These are phyloP conservation scores for Spilogale gracilis DNA, from an alignment of 2,113 vertebrate genomes.

Conservation along the genomic window DNA sequence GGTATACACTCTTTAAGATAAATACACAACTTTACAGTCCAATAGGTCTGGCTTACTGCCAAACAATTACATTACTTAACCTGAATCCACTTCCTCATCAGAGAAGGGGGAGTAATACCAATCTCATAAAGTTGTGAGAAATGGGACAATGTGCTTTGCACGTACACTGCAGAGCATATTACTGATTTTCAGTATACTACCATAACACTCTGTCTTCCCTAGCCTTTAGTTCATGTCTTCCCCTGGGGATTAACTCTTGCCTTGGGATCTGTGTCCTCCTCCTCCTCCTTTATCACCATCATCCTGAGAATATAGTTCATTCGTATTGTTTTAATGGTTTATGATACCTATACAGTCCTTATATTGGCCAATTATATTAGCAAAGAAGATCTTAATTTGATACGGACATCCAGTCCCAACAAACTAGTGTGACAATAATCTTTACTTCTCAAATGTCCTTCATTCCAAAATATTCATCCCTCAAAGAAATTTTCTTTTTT, in stretches of 20 bases:
- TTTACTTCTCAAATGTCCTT: conserved; percentile 30
- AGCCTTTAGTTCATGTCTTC: not conserved
- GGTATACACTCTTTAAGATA: not conserved
- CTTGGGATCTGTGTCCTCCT: not conserved
- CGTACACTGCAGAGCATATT: not conserved
- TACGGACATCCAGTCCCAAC: not conserved
- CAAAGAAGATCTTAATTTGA: conserved; percentile 22
- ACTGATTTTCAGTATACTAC: not conserved
- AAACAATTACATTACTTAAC: not conserved
- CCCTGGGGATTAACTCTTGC: not conserved
- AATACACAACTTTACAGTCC: not conserved
- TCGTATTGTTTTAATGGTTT: not conserved
- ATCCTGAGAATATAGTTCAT: not conserved
- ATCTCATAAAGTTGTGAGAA: not conserved
- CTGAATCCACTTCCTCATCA: not conserved
- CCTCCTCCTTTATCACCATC: not conserved
- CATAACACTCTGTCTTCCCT: not conserved
- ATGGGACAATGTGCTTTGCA: not conserved
- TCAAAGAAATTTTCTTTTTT: not conserved
- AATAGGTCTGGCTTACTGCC: not conserved
- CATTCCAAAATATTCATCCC: not conserved
- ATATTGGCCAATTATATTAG: not conserved
- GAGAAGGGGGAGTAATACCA: not conserved
- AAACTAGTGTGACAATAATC: not conserved
- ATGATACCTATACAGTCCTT: not conserved